Conservation (phyloP, 2,888 invertebrate genomes). For the Sphaerophoria rueppellii region DNA sequence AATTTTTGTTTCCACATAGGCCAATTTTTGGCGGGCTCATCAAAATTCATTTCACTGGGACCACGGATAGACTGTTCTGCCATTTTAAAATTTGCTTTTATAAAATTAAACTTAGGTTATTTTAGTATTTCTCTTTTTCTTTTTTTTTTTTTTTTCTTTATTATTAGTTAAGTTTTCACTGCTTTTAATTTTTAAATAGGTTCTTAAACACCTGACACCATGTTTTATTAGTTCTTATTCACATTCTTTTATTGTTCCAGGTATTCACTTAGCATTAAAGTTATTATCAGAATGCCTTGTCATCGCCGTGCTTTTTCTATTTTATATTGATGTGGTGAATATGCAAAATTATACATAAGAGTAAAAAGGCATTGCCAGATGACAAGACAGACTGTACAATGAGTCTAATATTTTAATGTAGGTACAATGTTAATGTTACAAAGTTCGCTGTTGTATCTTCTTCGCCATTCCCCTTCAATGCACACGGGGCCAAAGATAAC, state of each 20-base stretch:
- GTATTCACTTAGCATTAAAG: too few species aligned
- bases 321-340: slow-evolving; percentile 4
- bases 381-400: slow-evolving; percentile 14
- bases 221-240: slow-evolving; percentile 3
- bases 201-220: slow-evolving; percentile 29
- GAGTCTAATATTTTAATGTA: neutral
- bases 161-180: neutral
- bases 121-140: neutral
- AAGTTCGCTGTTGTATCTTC: too few species aligned
- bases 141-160: neutral
- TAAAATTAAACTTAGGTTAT: neutral
- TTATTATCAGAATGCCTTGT: neutral
- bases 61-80: slow-evolving; percentile 32
- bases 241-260: neutral
- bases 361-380: slow-evolving; percentile 2
- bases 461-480: too few species aligned
- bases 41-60: slow-evolving; percentile 37
- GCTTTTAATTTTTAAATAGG: neutral
- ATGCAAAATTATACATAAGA: neutral
- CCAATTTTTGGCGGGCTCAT: slow-evolving; percentile 39
- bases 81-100: neutral
- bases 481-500: too few species aligned
- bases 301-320: neutral
- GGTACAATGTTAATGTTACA: too few species aligned
- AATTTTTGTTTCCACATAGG: slow-evolving; percentile 42